Evolutionary conservation across 2,797 vertebrate genomes (phyloP), one percentile per base, ranked within the genome.

Genomic region (Melanotaenia boesemani): DNA sequence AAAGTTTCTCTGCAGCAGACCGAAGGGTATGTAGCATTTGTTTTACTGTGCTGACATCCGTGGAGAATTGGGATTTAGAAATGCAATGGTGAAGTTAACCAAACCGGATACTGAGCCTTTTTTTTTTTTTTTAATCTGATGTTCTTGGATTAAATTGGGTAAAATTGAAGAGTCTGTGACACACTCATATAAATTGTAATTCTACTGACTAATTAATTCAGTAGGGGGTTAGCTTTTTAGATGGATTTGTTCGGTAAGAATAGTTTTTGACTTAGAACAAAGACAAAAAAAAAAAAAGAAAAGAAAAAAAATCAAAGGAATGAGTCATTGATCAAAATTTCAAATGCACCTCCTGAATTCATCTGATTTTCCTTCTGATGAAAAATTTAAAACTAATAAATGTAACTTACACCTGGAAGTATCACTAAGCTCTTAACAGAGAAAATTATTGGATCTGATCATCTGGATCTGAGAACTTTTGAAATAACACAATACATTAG

Each of bases 1-100:
- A 83, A 67, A 73, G 73, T 86, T 76, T 72, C 46, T 77, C 32
- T 67, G 63, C 74, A 65, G 66, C 64, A n/a, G 24, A 48, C 62
- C 54, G 2, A 34, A 80, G 44, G 70, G 24, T 30, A 20, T 59
- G 61, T 44, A 48, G 20, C 80, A 54, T 74, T 78, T 72, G 46
- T 57, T 67, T 74, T 63, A 26, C 63, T 75, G 37, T 67, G 37
- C 67, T 67, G 50, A 67, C 66, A 60, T 67, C 34, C 2, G 1
- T 79, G 41, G 61, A 76, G 65, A 81, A 76, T 72, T 67, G 72
- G 44, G 44, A 61, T 52, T 68, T 48, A 7, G 5, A 59, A 68
- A 63, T 57, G 32, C 61, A 48, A 32, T 28, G 3, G 18, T 44
- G 24, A 59, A 67, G 67, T 59, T 55, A 70, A 81, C 58, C 61